Percentiles rank a stretch among this genome's conserved stretches.
phyloP scores from a whole-genome alignment of 2,113 vertebrate species.

The Dinomys branickii region DNA sequence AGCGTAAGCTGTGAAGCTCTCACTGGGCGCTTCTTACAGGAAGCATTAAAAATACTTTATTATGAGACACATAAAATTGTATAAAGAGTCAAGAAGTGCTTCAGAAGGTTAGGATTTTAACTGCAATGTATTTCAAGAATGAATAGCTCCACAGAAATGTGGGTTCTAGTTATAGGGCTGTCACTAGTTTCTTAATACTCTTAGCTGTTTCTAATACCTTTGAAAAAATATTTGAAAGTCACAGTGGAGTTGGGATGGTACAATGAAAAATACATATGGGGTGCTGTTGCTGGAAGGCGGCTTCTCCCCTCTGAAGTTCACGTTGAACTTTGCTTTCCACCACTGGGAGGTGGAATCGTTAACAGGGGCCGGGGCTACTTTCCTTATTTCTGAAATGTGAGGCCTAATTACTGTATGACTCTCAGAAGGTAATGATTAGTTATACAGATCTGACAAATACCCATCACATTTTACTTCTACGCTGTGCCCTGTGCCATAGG shows the following conservation, averaged over 20 bases:
- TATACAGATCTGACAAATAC: not conserved
- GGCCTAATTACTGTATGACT: not conserved
- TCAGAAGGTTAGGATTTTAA: not conserved
- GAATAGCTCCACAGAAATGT: not conserved
- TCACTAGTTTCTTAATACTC: not conserved
- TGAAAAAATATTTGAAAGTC: not conserved
- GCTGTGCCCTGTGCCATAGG: not conserved
- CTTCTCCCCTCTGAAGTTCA: not conserved
- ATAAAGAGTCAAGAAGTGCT: not conserved
- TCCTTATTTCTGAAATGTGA: not conserved
- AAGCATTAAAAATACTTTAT: not conserved
- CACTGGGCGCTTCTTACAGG: not conserved
- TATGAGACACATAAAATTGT: not conserved
- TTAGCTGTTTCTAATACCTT: not conserved
- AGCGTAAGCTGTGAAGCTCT: not conserved
- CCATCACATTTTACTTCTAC: not conserved
- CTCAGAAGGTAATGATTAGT: not conserved
- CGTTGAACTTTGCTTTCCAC: not conserved
- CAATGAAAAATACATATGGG: not conserved
- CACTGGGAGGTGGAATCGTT: not conserved
- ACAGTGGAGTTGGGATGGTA: not conserved
- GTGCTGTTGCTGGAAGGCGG: not conserved
- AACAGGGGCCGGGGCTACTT: not conserved
- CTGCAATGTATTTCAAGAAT: not conserved
- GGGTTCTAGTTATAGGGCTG: not conserved